Base-by-base conservation (phyloP, 2,797 vertebrate species). In the Sparus aurata region DNA sequence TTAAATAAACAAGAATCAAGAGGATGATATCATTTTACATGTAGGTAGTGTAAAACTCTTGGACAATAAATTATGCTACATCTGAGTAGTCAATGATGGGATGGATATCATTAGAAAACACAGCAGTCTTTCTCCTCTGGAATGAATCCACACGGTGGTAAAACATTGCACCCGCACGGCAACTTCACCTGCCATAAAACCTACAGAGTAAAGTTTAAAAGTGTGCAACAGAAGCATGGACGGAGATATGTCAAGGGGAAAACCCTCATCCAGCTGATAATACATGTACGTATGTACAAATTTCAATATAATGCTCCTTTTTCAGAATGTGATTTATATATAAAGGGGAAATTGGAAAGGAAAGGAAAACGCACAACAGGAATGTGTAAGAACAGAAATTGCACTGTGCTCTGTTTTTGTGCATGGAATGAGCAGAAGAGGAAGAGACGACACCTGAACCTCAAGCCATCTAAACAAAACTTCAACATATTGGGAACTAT, bases 61-160 rank as follows among this genome's bases (percentile, higher is more conserved):
- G 41, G 50, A 68, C 30, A 86, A 92, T 81, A 91, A 91, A 88
- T 90, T 83, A 91, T 65, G 87, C 89, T 89, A 89, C 88, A 86
- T 86, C 45, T 57, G 60, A 70, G 62, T 47, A 71, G 57, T 78
- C 16, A 16, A 73, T 72, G 12, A 77, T 61, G 27, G 55, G 73
- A 87, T 45, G 73, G 89, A 77, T 65, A 59, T 69, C 3, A 58
- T 62, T 66, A 83, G 75, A 55, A 85, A 83, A 73, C 72, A 69
- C 72, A 87, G 83, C 82, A 73, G 76, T 75, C 67, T 79, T 74
- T 43, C 63, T 75, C 63, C 77, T 77, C 61, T 78, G 77, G 70
- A 83, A 87, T 84, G 54, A 59, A 67, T 57, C 53, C 72, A 85
- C 67, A 67, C 52, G 57, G 81, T 80, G 72, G 86, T 55, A 84